Base-by-base conservation (phyloP, 1,140 invertebrate species). In the Aphidius gifuensis region DNA sequence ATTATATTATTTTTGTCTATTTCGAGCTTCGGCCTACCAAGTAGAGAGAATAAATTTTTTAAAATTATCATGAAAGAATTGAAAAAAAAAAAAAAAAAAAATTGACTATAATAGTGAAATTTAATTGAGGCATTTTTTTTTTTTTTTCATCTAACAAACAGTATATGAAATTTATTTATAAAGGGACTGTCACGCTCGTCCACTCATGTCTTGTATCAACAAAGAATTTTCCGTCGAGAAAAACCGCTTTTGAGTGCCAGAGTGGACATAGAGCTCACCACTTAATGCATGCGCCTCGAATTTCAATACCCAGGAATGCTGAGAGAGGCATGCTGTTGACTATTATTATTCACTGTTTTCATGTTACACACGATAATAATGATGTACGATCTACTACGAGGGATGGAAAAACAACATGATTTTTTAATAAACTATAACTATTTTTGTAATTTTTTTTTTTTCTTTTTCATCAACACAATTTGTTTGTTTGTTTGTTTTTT, bases 261-360 rank as follows among this genome's bases (percentile, higher is more conserved):
- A 60, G 50, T 60, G 64, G 61, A 64, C 43, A 60, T 58, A 56
- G 58, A 55, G 7, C 45, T 51, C 51, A 44, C 58, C 46, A 21
- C 62, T 51, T 64, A 58, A 64, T 67, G 66, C 66, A 67, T 67
- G 66, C 59, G 53, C 62, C 51, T 62, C 62, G 58, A 60, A 49
- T 64, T 60, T 47, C 55, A 64, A 58, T 59, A 50, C 44, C 49
- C 55, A 32, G 21, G 55, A 64, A 64, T 64, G 59, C 60, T 58
- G 60, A 64, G 40, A 61, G 57, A 59, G 65, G 61, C 65, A 66
- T 66, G 65, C 58, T 64, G 57, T 61, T 66, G 49, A 55, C 23
- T 32, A 64, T 58, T 61, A 64, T 66, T 59, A 64, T 63, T 53
- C 62, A 58, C 62, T 67, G 50, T 62, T 58, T 61, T 51, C 60